A percentile compares a stretch with the other conserved stretches of the same genome.
Conservation (phyloP, 1,140 invertebrate species). For the Drosophila virilis region DNA sequence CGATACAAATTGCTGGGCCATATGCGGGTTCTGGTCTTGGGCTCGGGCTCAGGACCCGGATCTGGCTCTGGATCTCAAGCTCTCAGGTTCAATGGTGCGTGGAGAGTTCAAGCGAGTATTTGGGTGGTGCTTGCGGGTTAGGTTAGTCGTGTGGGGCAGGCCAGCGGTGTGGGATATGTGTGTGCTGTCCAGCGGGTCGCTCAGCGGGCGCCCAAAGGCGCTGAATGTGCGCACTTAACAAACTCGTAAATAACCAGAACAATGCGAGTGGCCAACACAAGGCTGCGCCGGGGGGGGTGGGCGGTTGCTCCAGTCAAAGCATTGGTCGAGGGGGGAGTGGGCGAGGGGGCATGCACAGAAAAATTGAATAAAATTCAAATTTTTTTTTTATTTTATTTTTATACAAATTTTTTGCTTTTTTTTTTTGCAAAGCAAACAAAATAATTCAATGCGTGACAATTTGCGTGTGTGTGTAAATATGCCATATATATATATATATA, state of each 20-base stretch:
- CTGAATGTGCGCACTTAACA: constrained; percentile 68
- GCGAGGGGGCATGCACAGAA: constrained; percentile 20
- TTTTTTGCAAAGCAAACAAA: constrained; percentile 62
- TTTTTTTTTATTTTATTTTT: constrained; percentile 36
- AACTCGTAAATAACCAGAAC: constrained; percentile 78
- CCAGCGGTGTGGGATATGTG: background rate
- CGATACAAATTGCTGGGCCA: constrained; percentile 58
- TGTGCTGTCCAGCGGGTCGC: constrained; percentile 18
- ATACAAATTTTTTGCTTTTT: background rate
- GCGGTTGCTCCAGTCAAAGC: too few relatives aligned
- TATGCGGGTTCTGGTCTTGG: constrained; percentile 47
- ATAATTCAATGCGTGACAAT: constrained; percentile 80
- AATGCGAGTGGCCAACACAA: constrained; percentile 55
- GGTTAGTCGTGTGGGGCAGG: background rate
- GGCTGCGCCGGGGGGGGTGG: too few relatives aligned
- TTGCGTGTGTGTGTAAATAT: constrained; percentile 27
- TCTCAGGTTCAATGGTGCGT: constrained; percentile 48
- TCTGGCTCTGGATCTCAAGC: background rate
- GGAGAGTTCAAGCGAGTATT: constrained; percentile 12
- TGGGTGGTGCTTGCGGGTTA: background rate
- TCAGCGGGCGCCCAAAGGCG: constrained; percentile 21
- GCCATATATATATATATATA: background rate
- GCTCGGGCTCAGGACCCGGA: constrained; percentile 19
- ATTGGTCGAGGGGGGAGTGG: background rate
- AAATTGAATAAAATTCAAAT: constrained; percentile 80